A percentile compares a stretch with the other conserved stretches of the same genome.
Conservation (phyloP, 2,113 vertebrate genomes). For the Peromyscus leucopus region DNA sequence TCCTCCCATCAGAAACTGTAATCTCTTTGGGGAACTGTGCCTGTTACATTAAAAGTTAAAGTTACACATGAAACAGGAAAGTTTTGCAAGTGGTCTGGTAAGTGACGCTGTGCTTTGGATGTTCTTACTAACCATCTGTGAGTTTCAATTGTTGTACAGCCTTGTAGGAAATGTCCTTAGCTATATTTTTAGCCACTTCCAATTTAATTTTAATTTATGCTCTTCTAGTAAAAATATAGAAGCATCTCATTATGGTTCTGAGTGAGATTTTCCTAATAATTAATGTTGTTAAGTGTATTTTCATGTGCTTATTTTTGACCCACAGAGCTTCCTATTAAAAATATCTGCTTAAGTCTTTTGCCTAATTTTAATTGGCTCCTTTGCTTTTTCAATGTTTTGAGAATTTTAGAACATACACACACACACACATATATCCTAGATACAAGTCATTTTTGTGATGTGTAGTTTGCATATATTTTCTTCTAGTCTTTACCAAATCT, state of each 20-base stretch:
- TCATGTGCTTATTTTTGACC: neutral
- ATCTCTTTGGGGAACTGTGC: neutral
- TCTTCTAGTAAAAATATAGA: neutral
- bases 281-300: neutral
- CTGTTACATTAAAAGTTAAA: neutral
- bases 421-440: neutral
- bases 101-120: too few species aligned
- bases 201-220: neutral
- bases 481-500: rapidly evolving
- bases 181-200: slow-evolving; percentile 1
- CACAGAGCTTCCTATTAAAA: neutral
- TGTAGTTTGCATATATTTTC: neutral
- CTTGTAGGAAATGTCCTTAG: neutral
- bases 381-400: neutral
- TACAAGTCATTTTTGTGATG: neutral
- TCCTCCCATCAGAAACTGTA: neutral
- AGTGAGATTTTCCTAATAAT: neutral
- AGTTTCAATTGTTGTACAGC: neutral
- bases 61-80: neutral
- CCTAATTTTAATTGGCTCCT: neutral
- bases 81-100: neutral
- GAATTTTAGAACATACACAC: neutral
- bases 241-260: neutral
- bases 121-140: neutral
- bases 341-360: neutral